Conservation (phyloP, 2,113 vertebrate genomes). For the Antechinus flavipes region DNA sequence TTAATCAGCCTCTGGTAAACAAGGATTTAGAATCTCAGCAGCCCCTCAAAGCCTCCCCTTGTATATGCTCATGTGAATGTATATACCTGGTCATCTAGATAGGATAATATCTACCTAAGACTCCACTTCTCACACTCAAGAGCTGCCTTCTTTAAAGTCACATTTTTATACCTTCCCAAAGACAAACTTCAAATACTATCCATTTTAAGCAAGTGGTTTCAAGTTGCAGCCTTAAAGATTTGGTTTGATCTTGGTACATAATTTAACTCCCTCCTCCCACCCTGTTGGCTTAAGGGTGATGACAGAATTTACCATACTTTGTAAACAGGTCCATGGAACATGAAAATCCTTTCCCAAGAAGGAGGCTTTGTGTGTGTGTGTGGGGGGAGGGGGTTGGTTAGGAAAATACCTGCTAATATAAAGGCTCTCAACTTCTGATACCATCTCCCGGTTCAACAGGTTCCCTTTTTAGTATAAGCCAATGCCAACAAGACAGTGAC, state of each 20-base stretch:
- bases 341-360: slow-evolving; percentile 43
- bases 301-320: slow-evolving; percentile 59
- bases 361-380: background rate
- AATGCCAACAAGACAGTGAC: slow-evolving; percentile 48
- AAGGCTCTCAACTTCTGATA: slow-evolving; percentile 11
- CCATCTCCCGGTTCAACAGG: slow-evolving; percentile 50
- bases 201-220: slow-evolving; percentile 77
- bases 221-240: slow-evolving; percentile 80
- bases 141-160: slow-evolving; percentile 61
- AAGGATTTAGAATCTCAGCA: slow-evolving; percentile 74
- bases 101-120: background rate
- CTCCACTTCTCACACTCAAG: slow-evolving; percentile 54
- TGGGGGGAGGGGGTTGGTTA: background rate
- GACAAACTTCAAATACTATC: slow-evolving; percentile 75
- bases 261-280: slow-evolving; percentile 72
- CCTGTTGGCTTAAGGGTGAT: slow-evolving; percentile 67
- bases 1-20: slow-evolving; percentile 76
- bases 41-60: slow-evolving; percentile 48
- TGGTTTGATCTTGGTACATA: slow-evolving; percentile 80
- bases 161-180: slow-evolving; percentile 71
- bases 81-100: background rate
- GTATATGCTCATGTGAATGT: background rate
- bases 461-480: slow-evolving; percentile 55
- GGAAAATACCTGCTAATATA: slow-evolving; percentile 23
- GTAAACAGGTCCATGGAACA: slow-evolving; percentile 49